Conservation (phyloP, 2,113 vertebrate genomes). For the Ictalurus furcatus region DNA sequence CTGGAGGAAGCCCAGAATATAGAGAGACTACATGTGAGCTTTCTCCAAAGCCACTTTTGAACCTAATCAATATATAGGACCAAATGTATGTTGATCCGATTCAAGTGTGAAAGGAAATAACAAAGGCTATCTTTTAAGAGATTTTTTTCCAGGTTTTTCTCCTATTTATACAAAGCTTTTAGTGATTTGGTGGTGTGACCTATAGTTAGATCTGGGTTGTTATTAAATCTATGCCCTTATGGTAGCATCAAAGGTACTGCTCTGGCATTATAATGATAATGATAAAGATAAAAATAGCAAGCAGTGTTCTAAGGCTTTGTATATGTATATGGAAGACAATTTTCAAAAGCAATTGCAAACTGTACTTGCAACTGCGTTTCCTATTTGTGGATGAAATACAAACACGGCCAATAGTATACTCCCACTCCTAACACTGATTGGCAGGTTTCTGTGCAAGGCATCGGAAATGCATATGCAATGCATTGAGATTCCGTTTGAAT, state of each 20-base stretch:
- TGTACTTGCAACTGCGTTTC: too few species aligned
- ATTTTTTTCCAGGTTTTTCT: background rate
- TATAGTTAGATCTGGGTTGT: background rate
- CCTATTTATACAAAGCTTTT: background rate
- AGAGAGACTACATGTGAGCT: background rate
- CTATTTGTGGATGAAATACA: too few species aligned
- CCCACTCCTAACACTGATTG: too few species aligned
- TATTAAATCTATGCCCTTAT: conserved; percentile 2
- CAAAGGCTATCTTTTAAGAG: background rate
- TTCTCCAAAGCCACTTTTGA: conserved; percentile 2
- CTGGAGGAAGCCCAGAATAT: background rate
- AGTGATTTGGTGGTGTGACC: background rate
- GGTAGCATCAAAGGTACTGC: background rate
- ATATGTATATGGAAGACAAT: background rate
- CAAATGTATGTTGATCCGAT: conserved; percentile 2
- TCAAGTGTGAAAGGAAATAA: background rate
- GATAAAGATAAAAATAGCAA: background rate
- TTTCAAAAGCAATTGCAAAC: too few species aligned
- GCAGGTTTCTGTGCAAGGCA: too few species aligned
- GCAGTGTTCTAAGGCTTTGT: background rate
- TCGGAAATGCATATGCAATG: too few species aligned
- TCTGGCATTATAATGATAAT: background rate
- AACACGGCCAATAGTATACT: too few species aligned
- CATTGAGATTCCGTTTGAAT: too few species aligned
- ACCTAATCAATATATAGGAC: conserved; percentile 20